Base-by-base conservation (phyloP, 2,888 invertebrate genomes). In the Desoria tigrina region DNA sequence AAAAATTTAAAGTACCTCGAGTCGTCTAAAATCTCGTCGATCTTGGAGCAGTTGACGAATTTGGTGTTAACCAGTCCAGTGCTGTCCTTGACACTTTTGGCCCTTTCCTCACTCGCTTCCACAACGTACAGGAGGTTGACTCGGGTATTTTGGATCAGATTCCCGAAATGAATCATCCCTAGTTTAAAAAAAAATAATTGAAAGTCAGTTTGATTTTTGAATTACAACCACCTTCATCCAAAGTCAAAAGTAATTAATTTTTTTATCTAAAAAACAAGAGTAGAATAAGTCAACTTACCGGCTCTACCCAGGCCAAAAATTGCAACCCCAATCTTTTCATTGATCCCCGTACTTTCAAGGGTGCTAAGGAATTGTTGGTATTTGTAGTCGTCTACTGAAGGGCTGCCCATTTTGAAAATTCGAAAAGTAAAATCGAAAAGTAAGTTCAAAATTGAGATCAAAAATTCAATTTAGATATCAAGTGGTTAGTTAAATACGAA, bases 231-330 rank as follows among this genome's bases (percentile, higher is more conserved):
- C n/a, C n/a, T n/a, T n/a, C n/a, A n/a, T n/a, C n/a, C n/a, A n/a
- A n/a, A n/a, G n/a, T n/a, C n/a, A n/a, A n/a, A n/a, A n/a, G n/a
- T n/a, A n/a, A n/a, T n/a, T n/a, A n/a, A n/a, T n/a, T n/a, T n/a
- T n/a, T n/a, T n/a, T n/a, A n/a, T n/a, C n/a, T n/a, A n/a, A n/a
- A n/a, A n/a, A n/a, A n/a, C n/a, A n/a, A n/a, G n/a, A n/a, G n/a
- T n/a, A n/a, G n/a, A n/a, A n/a, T 49, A 11, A 49, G 39, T 39
- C 16, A 11, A 11, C 9, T 28, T 39, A 62, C 69, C 86, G 1
- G 86, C 86, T 37, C 86, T 82, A 1, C 86, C 86, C 1, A 84
- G 78, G 1, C 86, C 86, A 71, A 86, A 86, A 26, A 86, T 78
- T 3, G 86, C 86, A 0, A 82, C 78, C 2, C 81, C 82, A 1